Base-by-base conservation (phyloP, 2,888 invertebrate genomes). In the Drosophila affinis region DNA sequence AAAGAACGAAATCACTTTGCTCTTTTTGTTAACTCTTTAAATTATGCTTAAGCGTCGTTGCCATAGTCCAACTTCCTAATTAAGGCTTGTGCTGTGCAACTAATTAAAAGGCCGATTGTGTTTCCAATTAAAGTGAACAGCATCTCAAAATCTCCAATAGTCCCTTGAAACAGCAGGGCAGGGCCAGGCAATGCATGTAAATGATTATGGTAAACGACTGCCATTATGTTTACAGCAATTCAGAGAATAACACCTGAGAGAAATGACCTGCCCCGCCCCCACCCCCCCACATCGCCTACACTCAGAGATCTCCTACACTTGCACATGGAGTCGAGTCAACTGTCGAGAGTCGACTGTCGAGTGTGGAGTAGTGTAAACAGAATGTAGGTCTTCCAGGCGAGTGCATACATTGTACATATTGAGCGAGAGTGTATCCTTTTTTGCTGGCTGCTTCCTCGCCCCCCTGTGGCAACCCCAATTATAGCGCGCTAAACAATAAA, bases 401-500 rank as follows among this genome's bases (percentile, higher is more conserved):
- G 47, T 83, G 83, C 65, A 68, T 79, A 53, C 79, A 74, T 78
- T 80, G 80, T 80, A 57, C 53, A 48, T 69, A 69, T 68, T 62
- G 59, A n/a, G 39, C 39, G 39, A 39, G 29, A 62, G 45, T 58
- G 48, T 44, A 73, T 56, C 69, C 64, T 69, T 74, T 62, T 69
- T 72, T 21, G 14, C 9, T 55, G 44, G n/a, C 68, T 67, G 64
- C 49, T 49, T 46, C 65, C 56, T 57, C 17, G 7, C 27, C 12
- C 45, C 9, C n/a, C 59, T 32, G 54, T 32, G 60, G 75, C 86
- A 83, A 83, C 83, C 86, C 83, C 83, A 83, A 83, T 83, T 86
- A 86, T 83, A 79, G 81, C 83, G 75, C 83, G 86, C 83, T 83
- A 79, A 82, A 84, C 84, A 83, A 87, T 80, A 88, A 78, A 78